phyloP scores from a whole-genome alignment of 2,797 vertebrate genomes.

The Eurystomus glaucurus region DNA sequence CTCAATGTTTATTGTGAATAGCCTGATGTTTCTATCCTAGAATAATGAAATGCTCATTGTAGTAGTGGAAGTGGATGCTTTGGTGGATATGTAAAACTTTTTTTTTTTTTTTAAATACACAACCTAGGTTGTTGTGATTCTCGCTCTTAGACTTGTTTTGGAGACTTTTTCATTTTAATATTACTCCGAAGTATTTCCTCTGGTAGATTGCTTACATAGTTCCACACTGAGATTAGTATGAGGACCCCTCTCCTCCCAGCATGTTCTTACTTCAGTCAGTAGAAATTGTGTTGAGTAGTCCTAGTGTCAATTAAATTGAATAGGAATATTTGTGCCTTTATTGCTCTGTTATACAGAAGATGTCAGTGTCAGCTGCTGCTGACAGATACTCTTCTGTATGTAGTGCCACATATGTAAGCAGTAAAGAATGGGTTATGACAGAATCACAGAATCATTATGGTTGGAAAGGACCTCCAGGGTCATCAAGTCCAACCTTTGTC shows the following conservation, averaged over 20 bases:
- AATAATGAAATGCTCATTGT: background rate
- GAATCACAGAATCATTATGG: too few relatives aligned
- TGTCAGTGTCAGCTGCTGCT: background rate
- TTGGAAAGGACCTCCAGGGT: too few relatives aligned
- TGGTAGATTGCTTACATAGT: background rate
- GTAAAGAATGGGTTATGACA: background rate
- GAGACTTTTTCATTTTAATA: background rate
- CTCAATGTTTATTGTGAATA: background rate
- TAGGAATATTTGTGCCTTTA: background rate
- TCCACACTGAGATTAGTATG: background rate
- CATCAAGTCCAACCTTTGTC: too few relatives aligned
- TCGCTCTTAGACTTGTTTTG: background rate
- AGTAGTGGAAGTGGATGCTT: background rate
- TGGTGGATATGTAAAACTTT: background rate
- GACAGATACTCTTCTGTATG: background rate
- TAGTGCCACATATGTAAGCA: background rate
- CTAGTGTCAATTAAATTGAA: background rate
- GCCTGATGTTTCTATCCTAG: background rate
- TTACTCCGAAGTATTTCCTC: background rate
- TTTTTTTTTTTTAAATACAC: background rate
- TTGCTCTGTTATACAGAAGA: background rate
- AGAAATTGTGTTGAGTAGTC: background rate
- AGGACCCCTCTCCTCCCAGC: background rate
- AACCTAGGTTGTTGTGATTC: background rate
- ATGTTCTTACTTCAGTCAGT: background rate